phyloP scores from a whole-genome alignment of 2,888 invertebrate species.

The Archaeoteleia sp. region DNA sequence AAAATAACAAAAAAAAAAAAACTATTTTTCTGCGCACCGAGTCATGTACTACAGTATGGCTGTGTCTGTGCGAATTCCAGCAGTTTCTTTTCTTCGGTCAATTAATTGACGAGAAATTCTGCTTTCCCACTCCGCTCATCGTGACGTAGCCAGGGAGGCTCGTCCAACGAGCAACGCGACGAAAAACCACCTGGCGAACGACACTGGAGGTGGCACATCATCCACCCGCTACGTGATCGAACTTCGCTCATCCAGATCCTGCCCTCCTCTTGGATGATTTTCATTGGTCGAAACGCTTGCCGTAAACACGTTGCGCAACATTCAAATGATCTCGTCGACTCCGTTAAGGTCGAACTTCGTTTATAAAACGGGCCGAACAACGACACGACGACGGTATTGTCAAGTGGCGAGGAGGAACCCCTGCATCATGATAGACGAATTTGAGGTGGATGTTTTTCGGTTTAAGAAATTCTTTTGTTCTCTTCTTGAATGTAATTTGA shows the following conservation, averaged over 20 bases:
- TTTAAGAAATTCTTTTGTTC: not conserved
- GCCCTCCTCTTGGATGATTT: constrained; percentile 54
- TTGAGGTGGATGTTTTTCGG: too few species aligned
- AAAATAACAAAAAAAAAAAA: constrained; percentile 6
- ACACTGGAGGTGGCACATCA: constrained; percentile 40
- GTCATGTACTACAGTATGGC: too few species aligned
- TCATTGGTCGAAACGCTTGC: constrained; percentile 59
- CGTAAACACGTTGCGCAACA: constrained; percentile 65
- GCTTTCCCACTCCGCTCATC: constrained; percentile 3
- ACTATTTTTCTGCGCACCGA: constrained; percentile 15
- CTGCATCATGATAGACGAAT: too few species aligned
- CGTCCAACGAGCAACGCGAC: not conserved
- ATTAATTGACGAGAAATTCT: constrained; percentile 22
- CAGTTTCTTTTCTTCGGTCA: constrained; percentile 26
- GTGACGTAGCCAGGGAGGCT: constrained; percentile 11
- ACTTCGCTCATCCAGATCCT: constrained; percentile 57
- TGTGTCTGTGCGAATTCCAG: constrained; percentile 7
- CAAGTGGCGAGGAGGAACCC: constrained; percentile 26
- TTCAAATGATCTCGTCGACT: constrained; percentile 24
- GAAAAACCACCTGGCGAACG: constrained; percentile 30
- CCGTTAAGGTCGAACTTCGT: too few species aligned
- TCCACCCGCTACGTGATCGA: constrained; percentile 51
- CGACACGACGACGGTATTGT: too few species aligned
- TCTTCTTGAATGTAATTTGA: not conserved
- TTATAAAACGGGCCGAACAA: constrained; percentile 24